Percentiles rank a stretch among this genome's conserved stretches.
Evolutionary conservation across 2,113 vertebrate species (phyloP).

Genomic region (Pleuronectes platessa): DNA sequence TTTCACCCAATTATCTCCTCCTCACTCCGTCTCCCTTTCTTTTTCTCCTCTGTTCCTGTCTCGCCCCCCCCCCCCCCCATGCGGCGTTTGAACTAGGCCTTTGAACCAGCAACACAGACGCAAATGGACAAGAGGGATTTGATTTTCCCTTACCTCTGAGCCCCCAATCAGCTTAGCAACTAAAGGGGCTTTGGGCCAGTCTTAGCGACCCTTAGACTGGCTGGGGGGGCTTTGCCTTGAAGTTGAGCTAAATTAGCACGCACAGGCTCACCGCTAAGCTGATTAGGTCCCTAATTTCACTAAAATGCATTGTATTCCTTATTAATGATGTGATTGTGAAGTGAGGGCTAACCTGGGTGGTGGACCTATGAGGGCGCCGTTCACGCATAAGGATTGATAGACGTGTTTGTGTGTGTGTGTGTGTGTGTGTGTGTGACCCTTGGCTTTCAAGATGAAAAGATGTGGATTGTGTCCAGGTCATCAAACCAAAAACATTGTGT

Average conservation of each 20-base stretch:
- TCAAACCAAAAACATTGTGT: conserved; percentile 36
- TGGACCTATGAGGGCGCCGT: conserved; percentile 52
- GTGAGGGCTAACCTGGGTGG: conserved; percentile 67
- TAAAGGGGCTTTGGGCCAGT: conserved; percentile 73
- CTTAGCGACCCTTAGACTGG: conserved; percentile 71
- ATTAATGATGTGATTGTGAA: conserved; percentile 83
- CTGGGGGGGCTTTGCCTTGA: conserved; percentile 79
- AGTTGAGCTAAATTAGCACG: conserved; percentile 84
- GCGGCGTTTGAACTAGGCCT: conserved; percentile 80
- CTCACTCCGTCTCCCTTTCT: conserved; percentile 13
- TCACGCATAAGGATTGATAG: conserved; percentile 46
- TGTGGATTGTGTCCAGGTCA: conserved; percentile 36
- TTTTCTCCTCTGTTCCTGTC: neutral
- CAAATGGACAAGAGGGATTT: conserved; percentile 81
- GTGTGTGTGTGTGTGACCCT: conserved; percentile 54
- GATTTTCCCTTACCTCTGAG: conserved; percentile 68
- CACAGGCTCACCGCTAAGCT: conserved; percentile 81
- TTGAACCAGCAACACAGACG: conserved; percentile 79
- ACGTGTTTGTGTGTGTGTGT: conserved; percentile 57
- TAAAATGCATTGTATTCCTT: conserved; percentile 84
- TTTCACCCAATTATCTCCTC: conserved; percentile 22
- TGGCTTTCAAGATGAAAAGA: conserved; percentile 54
- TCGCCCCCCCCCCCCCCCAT: neutral
- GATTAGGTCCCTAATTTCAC: conserved; percentile 79
- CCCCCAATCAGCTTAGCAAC: conserved; percentile 80